Percentiles rank a stretch among this genome's conserved stretches.
Conservation (phyloP, 2,113 vertebrate genomes). For the Cephalopholis sonnerati region DNA sequence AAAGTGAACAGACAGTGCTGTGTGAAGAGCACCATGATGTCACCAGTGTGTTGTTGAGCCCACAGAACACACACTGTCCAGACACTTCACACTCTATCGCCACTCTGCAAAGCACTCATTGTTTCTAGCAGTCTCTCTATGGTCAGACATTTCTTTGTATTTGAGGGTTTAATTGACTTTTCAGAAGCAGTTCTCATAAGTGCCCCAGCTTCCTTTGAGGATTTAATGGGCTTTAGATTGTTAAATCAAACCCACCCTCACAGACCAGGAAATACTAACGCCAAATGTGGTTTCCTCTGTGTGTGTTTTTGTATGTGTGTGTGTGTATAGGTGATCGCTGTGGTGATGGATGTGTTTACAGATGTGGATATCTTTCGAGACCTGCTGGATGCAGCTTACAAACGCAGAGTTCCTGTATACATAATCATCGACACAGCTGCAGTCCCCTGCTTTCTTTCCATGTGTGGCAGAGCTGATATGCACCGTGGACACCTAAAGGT, state of each 20-base stretch:
- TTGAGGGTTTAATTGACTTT: neutral
- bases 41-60: constrained; percentile 5
- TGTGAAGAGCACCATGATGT: constrained; percentile 31
- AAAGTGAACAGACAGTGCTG: neutral
- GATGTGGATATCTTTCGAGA: constrained; percentile 98
- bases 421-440: constrained; percentile 92
- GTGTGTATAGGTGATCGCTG: constrained; percentile 89
- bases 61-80: constrained; percentile 2
- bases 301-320: constrained; percentile 37
- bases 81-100: constrained; percentile 38
- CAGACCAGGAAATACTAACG: constrained; percentile 60
- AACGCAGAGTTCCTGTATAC: constrained; percentile 93
- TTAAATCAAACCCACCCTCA: constrained; percentile 30
- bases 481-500: constrained; percentile 96
- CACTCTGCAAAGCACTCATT: constrained; percentile 43
- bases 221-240: constrained; percentile 23
- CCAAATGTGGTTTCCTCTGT: constrained; percentile 46
- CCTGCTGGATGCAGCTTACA: constrained; percentile 91
- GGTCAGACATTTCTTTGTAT: neutral
- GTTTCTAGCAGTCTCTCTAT: neutral
- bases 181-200: neutral
- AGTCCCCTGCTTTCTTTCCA: constrained; percentile 92
- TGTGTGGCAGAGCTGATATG: constrained; percentile 95
- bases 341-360: constrained; percentile 98
- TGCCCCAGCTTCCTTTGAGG: constrained; percentile 19